Percentiles rank a stretch among this genome's conserved stretches.
Evolutionary conservation across 2,113 vertebrate species (phyloP).

Genomic region (Cynoglossus semilaevis): DNA sequence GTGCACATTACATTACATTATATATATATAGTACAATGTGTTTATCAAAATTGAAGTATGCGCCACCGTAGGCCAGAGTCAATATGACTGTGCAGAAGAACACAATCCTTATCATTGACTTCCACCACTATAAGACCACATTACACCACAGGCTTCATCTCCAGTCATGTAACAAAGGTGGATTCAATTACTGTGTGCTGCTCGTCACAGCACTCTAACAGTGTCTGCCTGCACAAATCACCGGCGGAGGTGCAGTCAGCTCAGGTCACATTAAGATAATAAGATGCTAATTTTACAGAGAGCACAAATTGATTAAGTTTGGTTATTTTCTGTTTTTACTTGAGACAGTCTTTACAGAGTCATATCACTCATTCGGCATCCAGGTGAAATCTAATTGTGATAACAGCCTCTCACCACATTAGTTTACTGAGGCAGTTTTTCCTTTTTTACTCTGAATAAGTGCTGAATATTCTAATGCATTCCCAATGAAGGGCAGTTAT

Average conservation of each 20-base stretch:
- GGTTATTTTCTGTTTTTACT: neutral
- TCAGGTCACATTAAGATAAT: slow-evolving; percentile 8
- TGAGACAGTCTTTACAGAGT: neutral
- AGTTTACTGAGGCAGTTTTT: slow-evolving; percentile 25
- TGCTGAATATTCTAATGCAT: slow-evolving; percentile 48
- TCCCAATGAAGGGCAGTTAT: slow-evolving; percentile 49
- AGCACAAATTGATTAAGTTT: neutral
- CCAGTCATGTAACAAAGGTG: slow-evolving; percentile 20
- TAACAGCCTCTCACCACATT: slow-evolving; percentile 13
- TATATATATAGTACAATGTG: too few species aligned
- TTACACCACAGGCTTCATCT: neutral
- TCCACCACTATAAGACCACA: neutral
- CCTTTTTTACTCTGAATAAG: slow-evolving; percentile 31
- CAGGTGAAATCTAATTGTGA: slow-evolving; percentile 15
- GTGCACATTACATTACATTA: neutral
- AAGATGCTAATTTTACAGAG: neutral
- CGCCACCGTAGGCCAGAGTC: neutral
- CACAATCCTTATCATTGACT: neutral
- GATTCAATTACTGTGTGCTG: slow-evolving; percentile 43
- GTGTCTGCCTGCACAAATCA: neutral
- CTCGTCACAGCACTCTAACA: slow-evolving; percentile 40
- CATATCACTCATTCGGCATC: slow-evolving; percentile 7
- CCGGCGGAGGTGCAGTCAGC: neutral
- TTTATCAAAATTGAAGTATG: slow-evolving; percentile 2
- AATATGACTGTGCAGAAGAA: neutral